These are phyloP conservation scores for Papio anubis DNA, from an alignment of 2,113 vertebrate species.

Conservation along the genomic window DNA sequence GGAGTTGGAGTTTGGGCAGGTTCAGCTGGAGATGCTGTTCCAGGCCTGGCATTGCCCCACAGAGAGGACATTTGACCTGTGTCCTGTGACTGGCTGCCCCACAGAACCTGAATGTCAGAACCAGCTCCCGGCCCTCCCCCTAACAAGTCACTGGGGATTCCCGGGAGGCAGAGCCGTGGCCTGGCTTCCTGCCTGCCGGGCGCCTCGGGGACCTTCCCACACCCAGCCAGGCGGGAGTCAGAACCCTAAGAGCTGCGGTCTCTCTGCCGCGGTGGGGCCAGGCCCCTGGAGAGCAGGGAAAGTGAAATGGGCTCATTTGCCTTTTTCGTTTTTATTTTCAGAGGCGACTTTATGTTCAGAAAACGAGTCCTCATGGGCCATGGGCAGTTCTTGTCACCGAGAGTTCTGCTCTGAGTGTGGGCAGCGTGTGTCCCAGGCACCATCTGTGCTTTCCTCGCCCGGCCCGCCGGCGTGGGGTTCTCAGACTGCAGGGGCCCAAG, in stretches of 20 bases:
- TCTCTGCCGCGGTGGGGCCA: fast-evolving
- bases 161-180: fast-evolving
- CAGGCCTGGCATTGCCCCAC: fast-evolving
- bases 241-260: fast-evolving
- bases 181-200: background rate
- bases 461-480: fast-evolving
- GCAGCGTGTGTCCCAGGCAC: fast-evolving
- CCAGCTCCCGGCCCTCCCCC: background rate
- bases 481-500: fast-evolving
- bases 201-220: background rate
- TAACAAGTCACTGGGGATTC: background rate
- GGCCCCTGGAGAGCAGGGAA: conserved; percentile 23
- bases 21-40: background rate
- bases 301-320: conserved; percentile 62
- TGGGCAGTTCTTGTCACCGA: fast-evolving
- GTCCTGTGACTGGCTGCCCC: background rate
- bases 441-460: fast-evolving
- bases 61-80: background rate
- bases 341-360: background rate
- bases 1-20: background rate
- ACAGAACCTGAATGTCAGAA: background rate
- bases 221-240: background rate
- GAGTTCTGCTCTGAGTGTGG: background rate
- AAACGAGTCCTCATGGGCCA: background rate
- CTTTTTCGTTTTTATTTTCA: conserved; percentile 18